Percentiles rank a stretch among this genome's conserved stretches.
Conservation (phyloP, 92 coral and sea anemone genomes). For the Palythoa caribaeorum region DNA sequence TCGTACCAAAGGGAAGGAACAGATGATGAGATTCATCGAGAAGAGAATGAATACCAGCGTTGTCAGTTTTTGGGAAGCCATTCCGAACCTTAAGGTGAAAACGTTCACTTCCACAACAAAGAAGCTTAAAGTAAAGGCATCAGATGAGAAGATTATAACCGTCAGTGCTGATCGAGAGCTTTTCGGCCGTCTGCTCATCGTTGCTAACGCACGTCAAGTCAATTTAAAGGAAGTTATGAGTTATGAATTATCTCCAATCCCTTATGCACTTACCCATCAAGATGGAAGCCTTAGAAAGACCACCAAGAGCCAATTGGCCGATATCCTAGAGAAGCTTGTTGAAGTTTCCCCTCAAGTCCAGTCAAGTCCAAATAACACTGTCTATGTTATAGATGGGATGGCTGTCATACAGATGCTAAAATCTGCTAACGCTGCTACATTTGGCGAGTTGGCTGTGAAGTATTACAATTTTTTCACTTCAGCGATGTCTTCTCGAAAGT, state of each 20-base stretch:
- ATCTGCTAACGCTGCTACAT: slow-evolving; percentile 50
- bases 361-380: background rate
- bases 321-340: slow-evolving; percentile 7
- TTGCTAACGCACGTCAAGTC: slow-evolving; percentile 34
- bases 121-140: background rate
- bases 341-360: background rate
- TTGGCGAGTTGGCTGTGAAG: slow-evolving; percentile 53
- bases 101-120: background rate
- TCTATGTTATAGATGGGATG: slow-evolving; percentile 29
- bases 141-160: slow-evolving; percentile 29
- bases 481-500: slow-evolving; percentile 7
- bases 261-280: background rate
- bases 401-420: slow-evolving; percentile 59
- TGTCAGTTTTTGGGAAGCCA: background rate
- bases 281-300: slow-evolving; percentile 43
- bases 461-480: slow-evolving; percentile 36
- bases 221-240: slow-evolving; percentile 46
- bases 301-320: slow-evolving; percentile 29
- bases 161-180: slow-evolving; percentile 37
- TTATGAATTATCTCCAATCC: slow-evolving; percentile 35
- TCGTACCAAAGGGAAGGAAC: slow-evolving; percentile 53
- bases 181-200: background rate
- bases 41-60: slow-evolving; percentile 47
- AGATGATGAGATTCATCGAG: slow-evolving; percentile 62
- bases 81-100: background rate